Conservation (phyloP, 2,113 vertebrate species). For the Labrus mixtus region DNA sequence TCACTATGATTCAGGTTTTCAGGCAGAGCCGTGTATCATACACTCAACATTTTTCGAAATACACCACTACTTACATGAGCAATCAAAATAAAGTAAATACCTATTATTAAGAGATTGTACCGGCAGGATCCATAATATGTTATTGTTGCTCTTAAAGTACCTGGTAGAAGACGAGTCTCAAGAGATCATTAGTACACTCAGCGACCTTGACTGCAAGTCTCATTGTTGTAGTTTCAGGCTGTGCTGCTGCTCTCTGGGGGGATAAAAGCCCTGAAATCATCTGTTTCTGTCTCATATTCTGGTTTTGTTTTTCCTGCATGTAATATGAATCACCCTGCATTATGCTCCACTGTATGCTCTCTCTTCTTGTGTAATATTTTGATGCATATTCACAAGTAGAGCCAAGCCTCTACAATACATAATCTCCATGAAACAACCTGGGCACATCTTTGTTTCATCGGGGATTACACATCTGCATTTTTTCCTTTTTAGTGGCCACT, state of each 20-base stretch:
- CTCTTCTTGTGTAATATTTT: slow-evolving; percentile 18
- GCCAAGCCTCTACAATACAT: not conserved
- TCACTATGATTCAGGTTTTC: slow-evolving; percentile 21
- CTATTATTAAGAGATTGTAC: slow-evolving; percentile 33
- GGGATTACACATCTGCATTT: slow-evolving; percentile 25
- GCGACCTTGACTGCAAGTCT: slow-evolving; percentile 56
- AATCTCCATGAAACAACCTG: slow-evolving; percentile 30
- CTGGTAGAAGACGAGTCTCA: slow-evolving; percentile 17
- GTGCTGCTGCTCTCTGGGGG: slow-evolving; percentile 25
- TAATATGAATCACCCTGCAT: slow-evolving; percentile 17
- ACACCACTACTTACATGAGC: slow-evolving; percentile 1
- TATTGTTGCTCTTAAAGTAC: slow-evolving; percentile 14
- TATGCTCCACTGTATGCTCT: not conserved
- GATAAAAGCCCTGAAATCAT: slow-evolving; percentile 29
- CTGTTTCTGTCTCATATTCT: slow-evolving; percentile 23
- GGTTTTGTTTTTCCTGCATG: slow-evolving; percentile 7
- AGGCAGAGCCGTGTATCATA: not conserved
- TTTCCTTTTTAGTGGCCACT: not conserved
- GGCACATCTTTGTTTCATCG: slow-evolving; percentile 15
- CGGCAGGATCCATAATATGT: slow-evolving; percentile 35
- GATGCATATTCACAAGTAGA: slow-evolving; percentile 17
- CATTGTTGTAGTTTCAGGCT: slow-evolving; percentile 45
- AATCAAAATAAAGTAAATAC: slow-evolving; percentile 31
- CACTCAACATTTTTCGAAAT: slow-evolving; percentile 34
- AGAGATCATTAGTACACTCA: slow-evolving; percentile 25